Evolutionary conservation across 2,113 vertebrate genomes (phyloP).

Genomic region (Notiomystis cincta): DNA sequence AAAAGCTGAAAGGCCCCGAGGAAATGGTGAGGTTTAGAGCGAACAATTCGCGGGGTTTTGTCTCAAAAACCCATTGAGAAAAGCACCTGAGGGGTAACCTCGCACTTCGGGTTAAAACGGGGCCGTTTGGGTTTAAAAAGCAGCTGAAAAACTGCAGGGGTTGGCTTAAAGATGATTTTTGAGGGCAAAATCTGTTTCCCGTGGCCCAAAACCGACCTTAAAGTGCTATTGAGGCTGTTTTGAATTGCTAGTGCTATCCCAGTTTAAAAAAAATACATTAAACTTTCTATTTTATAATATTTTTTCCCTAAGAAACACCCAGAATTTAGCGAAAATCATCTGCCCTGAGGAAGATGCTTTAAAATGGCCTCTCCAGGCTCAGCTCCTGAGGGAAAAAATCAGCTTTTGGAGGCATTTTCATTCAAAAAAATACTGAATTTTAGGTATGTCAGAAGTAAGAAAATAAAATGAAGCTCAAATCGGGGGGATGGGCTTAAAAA

Average conservation of each 20-base stretch:
- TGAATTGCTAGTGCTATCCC: fast-evolving
- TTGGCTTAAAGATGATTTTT: neutral
- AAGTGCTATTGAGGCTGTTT: fast-evolving
- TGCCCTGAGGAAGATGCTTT: neutral
- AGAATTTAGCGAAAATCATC: neutral
- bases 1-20: neutral
- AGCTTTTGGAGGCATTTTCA: neutral
- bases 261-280: fast-evolving
- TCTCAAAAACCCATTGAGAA: fast-evolving
- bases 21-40: neutral
- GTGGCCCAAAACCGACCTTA: fast-evolving
- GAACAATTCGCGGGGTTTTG: fast-evolving
- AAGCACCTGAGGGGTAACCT: fast-evolving
- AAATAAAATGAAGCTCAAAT: neutral
- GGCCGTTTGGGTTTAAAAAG: neutral
- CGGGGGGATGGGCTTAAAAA: neutral
- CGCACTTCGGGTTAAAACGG: fast-evolving
- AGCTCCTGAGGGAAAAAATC: neutral
- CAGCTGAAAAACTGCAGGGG: neutral
- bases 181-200: neutral
- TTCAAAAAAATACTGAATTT: neutral
- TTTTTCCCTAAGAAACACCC: fast-evolving
- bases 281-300: fast-evolving
- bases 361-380: neutral
- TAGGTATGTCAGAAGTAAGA: neutral